Evolutionary conservation across 2,113 vertebrate species (phyloP), one percentile per base, ranked within the genome.

Genomic region (Vanacampus margaritifer): DNA sequence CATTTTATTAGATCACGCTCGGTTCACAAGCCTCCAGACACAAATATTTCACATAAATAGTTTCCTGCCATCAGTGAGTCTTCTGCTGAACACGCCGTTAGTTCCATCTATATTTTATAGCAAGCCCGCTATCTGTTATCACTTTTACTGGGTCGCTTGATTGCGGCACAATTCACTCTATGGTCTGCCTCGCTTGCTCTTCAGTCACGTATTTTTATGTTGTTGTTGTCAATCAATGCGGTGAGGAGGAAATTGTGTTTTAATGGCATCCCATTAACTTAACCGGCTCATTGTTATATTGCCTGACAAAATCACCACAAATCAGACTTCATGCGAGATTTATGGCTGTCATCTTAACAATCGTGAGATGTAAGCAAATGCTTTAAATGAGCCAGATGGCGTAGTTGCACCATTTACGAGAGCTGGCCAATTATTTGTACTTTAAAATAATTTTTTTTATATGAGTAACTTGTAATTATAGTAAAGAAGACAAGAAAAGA

Each of bases 181-280:
- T 62, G 4, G 37, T 62, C 13, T 1, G 57, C 4, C 60, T 62
- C 23, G 0, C 60, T 41, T n/a, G 36, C 11, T 4, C 39, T 61
- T 23, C 60, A 16, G 16, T 62, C 23, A 26, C 60, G 5, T 39
- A 39, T n/a, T 62, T 62, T 62, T 17, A 62, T 43, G 60, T 43
- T 43, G 60, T 14, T 43, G 58, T 41, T 43, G 60, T 62, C 60
- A 62, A 62, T 62, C 60, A 62, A 41, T 23, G 43, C n/a, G 14
- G 60, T 16, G 60, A 65, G 26, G 45, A 65, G 24, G 43, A 65
- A 65, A 65, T 48, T 50, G 63, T 24, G 32, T 65, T 65, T 35
- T 65, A 65, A 65, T 53, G 21, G 19, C 46, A 23, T 51, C 32
- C 64, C 46, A 53, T 65, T 65, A 51, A 65, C 21, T 51, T 23